A percentile compares a stretch with the other conserved stretches of the same genome.
These are phyloP conservation scores for Epistrophe eligans DNA, from an alignment of 2,888 invertebrate species.

Conservation along the genomic window DNA sequence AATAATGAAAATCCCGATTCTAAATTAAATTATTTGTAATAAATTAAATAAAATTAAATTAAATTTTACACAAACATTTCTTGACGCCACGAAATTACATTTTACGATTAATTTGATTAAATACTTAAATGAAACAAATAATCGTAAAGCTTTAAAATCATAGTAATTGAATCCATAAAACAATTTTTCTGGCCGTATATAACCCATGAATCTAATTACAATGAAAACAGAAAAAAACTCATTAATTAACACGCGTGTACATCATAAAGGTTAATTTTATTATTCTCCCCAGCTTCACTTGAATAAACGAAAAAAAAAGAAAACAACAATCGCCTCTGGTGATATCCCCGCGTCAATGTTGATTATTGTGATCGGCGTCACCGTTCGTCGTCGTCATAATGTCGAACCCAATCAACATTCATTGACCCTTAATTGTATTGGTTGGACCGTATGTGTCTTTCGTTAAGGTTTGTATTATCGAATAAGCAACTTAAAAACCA, in stretches of 20 bases:
- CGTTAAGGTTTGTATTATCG: slow-evolving; percentile 60
- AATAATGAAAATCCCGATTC: too few species aligned
- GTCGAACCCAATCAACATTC: slow-evolving; percentile 71
- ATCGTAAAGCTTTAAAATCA: slow-evolving; percentile 16
- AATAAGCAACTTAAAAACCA: slow-evolving; percentile 67
- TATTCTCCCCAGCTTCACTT: slow-evolving; percentile 65
- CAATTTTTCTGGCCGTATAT: slow-evolving; percentile 24
- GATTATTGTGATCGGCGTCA: slow-evolving; percentile 49
- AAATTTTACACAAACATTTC: not conserved
- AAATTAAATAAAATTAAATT: not conserved
- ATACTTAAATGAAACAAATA: slow-evolving; percentile 9
- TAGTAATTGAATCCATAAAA: slow-evolving; percentile 48
- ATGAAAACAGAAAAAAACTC: slow-evolving; percentile 32
- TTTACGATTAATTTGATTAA: not conserved
- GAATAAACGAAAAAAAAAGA: slow-evolving; percentile 43
- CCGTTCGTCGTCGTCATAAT: slow-evolving; percentile 38
- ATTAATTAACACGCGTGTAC: slow-evolving; percentile 71
- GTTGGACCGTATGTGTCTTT: slow-evolving; percentile 4
- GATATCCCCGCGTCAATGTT: slow-evolving; percentile 48
- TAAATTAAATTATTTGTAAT: not conserved
- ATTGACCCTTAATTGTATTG: slow-evolving; percentile 68
- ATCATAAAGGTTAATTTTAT: slow-evolving; percentile 72
- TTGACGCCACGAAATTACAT: not conserved
- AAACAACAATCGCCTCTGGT: slow-evolving; percentile 44
- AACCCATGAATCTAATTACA: slow-evolving; percentile 59